Evolutionary conservation across 1,140 invertebrate species (phyloP).

Genomic region (Eumaeus atala): DNA sequence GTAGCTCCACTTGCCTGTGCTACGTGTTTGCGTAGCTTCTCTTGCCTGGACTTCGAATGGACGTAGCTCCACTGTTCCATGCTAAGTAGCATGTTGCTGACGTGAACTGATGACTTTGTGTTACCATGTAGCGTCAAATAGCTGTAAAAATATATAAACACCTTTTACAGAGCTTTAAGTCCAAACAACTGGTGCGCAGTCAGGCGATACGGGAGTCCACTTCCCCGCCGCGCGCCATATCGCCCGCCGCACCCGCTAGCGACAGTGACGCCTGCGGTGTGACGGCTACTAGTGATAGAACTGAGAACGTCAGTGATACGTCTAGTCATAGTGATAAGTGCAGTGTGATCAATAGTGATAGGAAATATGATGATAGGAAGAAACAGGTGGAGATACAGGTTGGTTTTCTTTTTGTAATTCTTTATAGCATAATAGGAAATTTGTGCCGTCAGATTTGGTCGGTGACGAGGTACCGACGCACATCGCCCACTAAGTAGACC

Average conservation of each 20-base stretch:
- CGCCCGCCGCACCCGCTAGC: background rate
- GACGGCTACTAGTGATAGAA: conserved; percentile 8
- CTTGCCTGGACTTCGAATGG: too few species aligned
- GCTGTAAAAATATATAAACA: background rate
- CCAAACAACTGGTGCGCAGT: conserved; percentile 89
- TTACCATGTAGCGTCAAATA: too few species aligned
- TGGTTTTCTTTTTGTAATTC: conserved; percentile 12
- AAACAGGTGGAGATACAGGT: conserved; percentile 70
- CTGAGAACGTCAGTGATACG: conserved; percentile 20
- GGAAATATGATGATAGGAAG: conserved; percentile 30
- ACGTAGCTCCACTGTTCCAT: too few species aligned
- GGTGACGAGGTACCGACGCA: too few species aligned
- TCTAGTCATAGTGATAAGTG: conserved; percentile 34
- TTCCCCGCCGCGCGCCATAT: conserved; percentile 83
- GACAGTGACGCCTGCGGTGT: background rate
- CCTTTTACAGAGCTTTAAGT: conserved; percentile 79
- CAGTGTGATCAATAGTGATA: conserved; percentile 27
- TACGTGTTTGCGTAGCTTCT: too few species aligned
- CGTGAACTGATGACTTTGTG: too few species aligned
- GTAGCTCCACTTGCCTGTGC: too few species aligned
- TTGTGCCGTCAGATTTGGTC: too few species aligned
- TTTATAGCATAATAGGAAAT: background rate
- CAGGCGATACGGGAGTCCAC: conserved; percentile 91
- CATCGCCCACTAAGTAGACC: too few species aligned
- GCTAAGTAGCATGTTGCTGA: too few species aligned